Evolutionary conservation across 2,888 invertebrate species (phyloP), one percentile per base, ranked within the genome.

Genomic region (Xanthorhoe designata): DNA sequence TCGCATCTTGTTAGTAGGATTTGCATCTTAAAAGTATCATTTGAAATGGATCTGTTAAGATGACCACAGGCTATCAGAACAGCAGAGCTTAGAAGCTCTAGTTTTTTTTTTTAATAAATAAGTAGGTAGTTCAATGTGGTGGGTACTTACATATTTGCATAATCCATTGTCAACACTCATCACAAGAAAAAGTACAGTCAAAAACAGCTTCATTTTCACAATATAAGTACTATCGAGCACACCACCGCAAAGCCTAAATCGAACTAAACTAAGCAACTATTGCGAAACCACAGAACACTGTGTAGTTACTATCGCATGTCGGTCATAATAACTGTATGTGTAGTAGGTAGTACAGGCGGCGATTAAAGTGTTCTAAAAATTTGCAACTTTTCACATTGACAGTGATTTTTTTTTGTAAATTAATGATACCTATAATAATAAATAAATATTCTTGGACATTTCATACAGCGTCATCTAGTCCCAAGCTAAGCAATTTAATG

Each of bases 181-280:
- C 60, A 71, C 61, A 5, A 65, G 51, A 59, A 73, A 35, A 3
- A 68, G 63, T 60, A 71, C 51, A 64, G 47, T 56, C 17, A 53
- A 62, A 66, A 66, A 51, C 54, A 69, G 55, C 61, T 69, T 73
- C 73, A 73, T 73, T 66, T 64, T 49, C 18, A 49, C 4, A 29
- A 15, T 2, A 10, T 10, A 64, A 18, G 58, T 61, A 63, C 61
- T 58, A 32, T 64, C 61, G 51, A 61, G 61, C 38, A 64, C 63
- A 63, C 64, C 2, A 59, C 19, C 10, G 61, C 52, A 67, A 61
- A 62, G 64, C 61, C 62, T 71, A 71, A 71, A 67, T 66, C 60
- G 51, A 61, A 72, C 72, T 71, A 73, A 61, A 72, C 72, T 71
- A 73, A 74, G 67, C 71, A 66, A 65, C 54, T 49, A 58, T 62